phyloP scores from a whole-genome alignment of 1,140 invertebrate genomes.

The Lethocerus indicus region DNA sequence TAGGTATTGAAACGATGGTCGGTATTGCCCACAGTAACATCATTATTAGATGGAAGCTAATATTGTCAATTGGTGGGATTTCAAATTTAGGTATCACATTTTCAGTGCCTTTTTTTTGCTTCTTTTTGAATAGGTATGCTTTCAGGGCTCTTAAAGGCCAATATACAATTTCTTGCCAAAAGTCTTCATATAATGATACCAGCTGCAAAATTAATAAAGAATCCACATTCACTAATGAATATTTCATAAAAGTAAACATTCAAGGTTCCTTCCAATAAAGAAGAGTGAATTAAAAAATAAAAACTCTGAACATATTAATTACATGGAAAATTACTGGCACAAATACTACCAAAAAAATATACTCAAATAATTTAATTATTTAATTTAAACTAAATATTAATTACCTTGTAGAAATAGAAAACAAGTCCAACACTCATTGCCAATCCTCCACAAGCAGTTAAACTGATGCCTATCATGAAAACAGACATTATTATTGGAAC shows the following conservation, averaged over 20 bases:
- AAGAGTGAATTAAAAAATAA: no score
- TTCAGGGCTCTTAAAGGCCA: constrained; percentile 11
- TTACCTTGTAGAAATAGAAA: constrained; percentile 37
- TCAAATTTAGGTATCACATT: constrained; percentile 6
- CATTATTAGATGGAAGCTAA: constrained; percentile 23
- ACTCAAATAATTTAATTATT: no score
- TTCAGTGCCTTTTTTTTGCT: neutral
- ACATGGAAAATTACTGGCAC: neutral
- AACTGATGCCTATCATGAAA: constrained; percentile 27
- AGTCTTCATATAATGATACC: constrained; percentile 12
- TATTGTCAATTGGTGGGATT: constrained; percentile 10
- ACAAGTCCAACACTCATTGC: constrained; percentile 29
- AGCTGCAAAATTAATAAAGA: constrained; percentile 2
- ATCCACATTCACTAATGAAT: no score
- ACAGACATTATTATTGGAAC: constrained; percentile 29
- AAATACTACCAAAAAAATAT: no score
- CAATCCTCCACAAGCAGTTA: constrained; percentile 34
- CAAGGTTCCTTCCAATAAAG: no score
- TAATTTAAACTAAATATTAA: constrained; percentile 9
- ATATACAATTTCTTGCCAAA: constrained; percentile 14
- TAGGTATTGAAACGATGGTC: constrained; percentile 25
- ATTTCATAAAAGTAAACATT: no score
- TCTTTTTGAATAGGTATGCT: constrained; percentile 2
- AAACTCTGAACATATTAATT: constrained; percentile 1
- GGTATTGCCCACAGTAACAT: constrained; percentile 25